A percentile compares a stretch with the other conserved stretches of the same genome.
Conservation (phyloP, 1,140 invertebrate genomes). For the Solenopsis invicta region DNA sequence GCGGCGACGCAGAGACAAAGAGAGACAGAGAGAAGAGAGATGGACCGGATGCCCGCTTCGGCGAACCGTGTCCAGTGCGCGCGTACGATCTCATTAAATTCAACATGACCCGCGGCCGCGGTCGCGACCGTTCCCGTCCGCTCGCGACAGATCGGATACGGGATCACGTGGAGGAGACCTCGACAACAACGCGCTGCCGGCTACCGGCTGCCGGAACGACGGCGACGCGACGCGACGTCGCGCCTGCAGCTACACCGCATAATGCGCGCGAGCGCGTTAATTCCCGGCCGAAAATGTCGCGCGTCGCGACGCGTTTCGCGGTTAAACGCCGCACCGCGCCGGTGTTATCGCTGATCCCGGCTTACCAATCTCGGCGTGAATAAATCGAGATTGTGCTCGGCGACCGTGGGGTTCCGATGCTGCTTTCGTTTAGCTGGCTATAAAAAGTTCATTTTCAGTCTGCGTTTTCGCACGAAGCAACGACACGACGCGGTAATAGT, state of each 20-base stretch:
- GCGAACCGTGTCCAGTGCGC: slow-evolving; percentile 38
- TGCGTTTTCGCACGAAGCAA: neutral
- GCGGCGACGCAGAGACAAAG: too few relatives aligned
- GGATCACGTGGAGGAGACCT: slow-evolving; percentile 24
- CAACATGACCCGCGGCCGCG: slow-evolving; percentile 23
- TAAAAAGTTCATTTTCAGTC: neutral
- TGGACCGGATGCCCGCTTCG: slow-evolving; percentile 44
- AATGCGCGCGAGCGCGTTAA: slow-evolving; percentile 5
- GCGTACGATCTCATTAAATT: slow-evolving; percentile 52
- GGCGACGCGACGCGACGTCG: neutral
- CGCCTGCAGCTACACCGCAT: slow-evolving; percentile 16
- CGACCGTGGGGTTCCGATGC: neutral
- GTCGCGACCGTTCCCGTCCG: slow-evolving; percentile 3
- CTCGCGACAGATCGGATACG: slow-evolving; percentile 48
- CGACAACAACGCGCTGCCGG: neutral
- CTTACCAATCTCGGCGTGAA: neutral
- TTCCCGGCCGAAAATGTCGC: slow-evolving; percentile 44
- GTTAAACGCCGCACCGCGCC: neutral
- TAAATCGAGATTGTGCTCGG: neutral
- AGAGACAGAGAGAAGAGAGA: neutral
- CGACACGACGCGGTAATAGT: neutral
- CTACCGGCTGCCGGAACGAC: neutral
- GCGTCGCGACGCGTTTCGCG: too few relatives aligned
- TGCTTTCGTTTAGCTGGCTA: neutral
- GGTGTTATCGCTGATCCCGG: neutral